Evolutionary conservation across 2,888 invertebrate species (phyloP).

Genomic region (Dromius quadrimaculatus): DNA sequence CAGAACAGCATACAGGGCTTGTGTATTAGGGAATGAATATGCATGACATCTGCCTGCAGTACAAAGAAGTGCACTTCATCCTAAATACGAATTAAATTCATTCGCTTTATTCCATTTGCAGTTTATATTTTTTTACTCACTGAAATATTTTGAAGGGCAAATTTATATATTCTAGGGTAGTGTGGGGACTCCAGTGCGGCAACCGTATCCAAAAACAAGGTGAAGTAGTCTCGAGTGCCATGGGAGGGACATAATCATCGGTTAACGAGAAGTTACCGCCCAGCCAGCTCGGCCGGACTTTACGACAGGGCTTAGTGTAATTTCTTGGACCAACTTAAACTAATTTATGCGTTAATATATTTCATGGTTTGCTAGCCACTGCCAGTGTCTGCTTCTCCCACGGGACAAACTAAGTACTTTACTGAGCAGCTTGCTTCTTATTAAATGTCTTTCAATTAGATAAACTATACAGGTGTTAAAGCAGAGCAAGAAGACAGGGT

Average conservation of each 20-base stretch:
- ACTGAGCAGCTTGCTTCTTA: constrained; percentile 1
- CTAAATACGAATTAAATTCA: constrained; percentile 26
- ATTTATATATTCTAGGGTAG: no score
- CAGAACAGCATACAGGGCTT: constrained; percentile 21
- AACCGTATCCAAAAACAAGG: no score
- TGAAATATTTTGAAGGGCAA: no score
- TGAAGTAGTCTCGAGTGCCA: constrained; percentile 23
- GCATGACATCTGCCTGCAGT: constrained; percentile 16
- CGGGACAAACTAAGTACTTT: constrained; percentile 8
- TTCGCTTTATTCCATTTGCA: no score
- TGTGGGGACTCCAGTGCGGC: no score
- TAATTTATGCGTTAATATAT: constrained; percentile 66
- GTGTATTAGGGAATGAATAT: constrained; percentile 35
- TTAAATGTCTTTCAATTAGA: constrained; percentile 11
- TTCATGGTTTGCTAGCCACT: constrained; percentile 62
- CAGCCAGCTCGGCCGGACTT: constrained; percentile 53
- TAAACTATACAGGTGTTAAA: constrained; percentile 2
- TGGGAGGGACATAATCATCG: constrained; percentile 40
- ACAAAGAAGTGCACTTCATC: constrained; percentile 43
- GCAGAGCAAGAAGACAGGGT: background rate
- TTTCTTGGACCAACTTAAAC: constrained; percentile 65
- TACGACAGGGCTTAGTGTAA: constrained; percentile 62
- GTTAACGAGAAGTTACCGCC: constrained; percentile 47
- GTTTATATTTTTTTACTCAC: no score
- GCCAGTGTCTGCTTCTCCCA: constrained; percentile 53